A percentile compares a stretch with the other conserved stretches of the same genome.
These are phyloP conservation scores for Pomacea maculata DNA, from an alignment of 1,140 invertebrate genomes.

Conservation along the genomic window DNA sequence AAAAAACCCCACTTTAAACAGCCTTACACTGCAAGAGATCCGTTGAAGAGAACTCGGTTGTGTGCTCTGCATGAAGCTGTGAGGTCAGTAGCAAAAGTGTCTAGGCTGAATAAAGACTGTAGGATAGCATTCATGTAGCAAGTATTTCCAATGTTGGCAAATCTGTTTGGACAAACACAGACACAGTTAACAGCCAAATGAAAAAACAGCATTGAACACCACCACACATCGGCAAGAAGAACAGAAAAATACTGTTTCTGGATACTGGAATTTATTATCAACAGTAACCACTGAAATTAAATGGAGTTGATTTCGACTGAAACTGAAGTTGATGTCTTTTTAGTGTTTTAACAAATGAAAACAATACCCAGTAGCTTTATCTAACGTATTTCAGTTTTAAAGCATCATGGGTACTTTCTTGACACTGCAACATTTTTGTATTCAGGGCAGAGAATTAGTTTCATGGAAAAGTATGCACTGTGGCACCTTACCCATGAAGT, in stretches of 20 bases:
- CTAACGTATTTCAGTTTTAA: no score
- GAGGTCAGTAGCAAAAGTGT: constrained; percentile 56
- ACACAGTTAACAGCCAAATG: neutral
- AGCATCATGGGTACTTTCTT: no score
- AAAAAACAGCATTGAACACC: neutral
- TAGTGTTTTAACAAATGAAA: no score
- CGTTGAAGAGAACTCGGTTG: constrained; percentile 27
- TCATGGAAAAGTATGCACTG: no score
- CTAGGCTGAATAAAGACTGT: constrained; percentile 60
- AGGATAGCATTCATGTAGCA: constrained; percentile 66
- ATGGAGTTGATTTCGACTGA: neutral
- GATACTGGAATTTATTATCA: neutral
- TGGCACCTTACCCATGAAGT: neutral
- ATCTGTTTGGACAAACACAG: constrained; percentile 44
- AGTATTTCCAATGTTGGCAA: constrained; percentile 65
- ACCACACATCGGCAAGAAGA: neutral
- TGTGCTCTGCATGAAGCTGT: constrained; percentile 34
- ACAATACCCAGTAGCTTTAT: no score
- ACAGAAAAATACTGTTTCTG: neutral
- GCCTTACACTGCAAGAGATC: constrained; percentile 49
- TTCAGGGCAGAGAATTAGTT: no score
- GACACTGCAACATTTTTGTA: no score
- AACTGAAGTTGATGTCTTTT: no score
- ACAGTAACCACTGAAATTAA: neutral
- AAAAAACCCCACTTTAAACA: no score